phyloP scores from a whole-genome alignment of 2,113 vertebrate genomes.

The Taxidea taxus region DNA sequence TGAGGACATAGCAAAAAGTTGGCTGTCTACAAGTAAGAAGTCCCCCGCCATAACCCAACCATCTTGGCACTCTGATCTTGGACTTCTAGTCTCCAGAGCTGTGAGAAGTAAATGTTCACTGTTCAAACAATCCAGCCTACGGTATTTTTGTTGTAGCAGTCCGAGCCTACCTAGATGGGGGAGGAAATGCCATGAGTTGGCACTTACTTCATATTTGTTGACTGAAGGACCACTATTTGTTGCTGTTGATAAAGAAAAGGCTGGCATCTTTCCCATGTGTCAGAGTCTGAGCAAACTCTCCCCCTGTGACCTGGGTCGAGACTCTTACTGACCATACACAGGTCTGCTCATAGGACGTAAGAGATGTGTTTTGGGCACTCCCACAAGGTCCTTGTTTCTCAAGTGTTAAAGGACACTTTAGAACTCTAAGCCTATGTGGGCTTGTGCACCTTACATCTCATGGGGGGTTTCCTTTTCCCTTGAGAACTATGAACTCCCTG shows the following conservation, averaged over 20 bases:
- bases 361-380: neutral
- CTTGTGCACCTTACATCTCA: neutral
- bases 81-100: neutral
- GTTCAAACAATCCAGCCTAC: neutral
- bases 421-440: neutral
- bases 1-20: neutral
- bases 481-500: neutral
- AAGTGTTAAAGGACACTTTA: neutral
- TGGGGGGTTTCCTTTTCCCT: neutral
- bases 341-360: neutral
- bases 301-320: neutral
- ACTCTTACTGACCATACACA: neutral
- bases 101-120: neutral
- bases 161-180: neutral
- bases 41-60: neutral
- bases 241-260: neutral
- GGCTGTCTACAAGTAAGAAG: neutral
- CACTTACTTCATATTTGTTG: neutral
- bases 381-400: neutral
- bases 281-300: neutral
- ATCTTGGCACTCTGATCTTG: neutral
- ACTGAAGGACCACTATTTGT: neutral
- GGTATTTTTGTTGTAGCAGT: neutral
- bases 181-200: neutral
- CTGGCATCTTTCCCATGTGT: neutral